Percentiles rank a stretch among this genome's conserved stretches.
These are phyloP conservation scores for Mustelus asterias DNA, from an alignment of 2,113 vertebrate genomes.

Conservation along the genomic window DNA sequence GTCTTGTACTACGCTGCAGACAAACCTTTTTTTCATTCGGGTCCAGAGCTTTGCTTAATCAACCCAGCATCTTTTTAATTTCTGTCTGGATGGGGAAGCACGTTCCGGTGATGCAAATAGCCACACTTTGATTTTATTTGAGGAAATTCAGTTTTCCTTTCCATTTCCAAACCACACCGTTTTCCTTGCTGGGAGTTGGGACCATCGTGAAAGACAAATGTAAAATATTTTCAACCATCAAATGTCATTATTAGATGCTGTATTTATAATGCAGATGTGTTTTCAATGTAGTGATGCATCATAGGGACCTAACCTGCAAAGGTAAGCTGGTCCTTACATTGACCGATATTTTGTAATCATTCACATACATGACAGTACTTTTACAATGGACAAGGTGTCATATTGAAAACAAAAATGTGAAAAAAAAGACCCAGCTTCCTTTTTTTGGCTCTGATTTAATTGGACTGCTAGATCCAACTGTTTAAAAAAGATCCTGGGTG, in stretches of 20 bases:
- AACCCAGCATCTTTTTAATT: background rate
- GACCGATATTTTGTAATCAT: background rate
- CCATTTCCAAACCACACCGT: too few species aligned
- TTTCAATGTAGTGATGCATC: background rate
- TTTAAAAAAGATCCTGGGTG: background rate
- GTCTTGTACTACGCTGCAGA: background rate
- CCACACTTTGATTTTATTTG: background rate
- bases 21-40: background rate
- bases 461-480: background rate
- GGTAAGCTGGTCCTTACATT: background rate
- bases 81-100: background rate
- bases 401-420: background rate
- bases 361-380: background rate
- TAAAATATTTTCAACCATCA: background rate
- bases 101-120: background rate
- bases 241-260: background rate
- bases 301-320: background rate
- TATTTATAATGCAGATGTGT: background rate
- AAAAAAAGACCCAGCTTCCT: background rate
- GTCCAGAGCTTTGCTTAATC: background rate
- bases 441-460: background rate
- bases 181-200: background rate
- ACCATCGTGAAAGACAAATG: background rate
- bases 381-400: background rate
- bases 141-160: background rate